A percentile compares a stretch with the other conserved stretches of the same genome.
Evolutionary conservation across 2,888 invertebrate species (phyloP).

Genomic region (Corythucha ciliata): DNA sequence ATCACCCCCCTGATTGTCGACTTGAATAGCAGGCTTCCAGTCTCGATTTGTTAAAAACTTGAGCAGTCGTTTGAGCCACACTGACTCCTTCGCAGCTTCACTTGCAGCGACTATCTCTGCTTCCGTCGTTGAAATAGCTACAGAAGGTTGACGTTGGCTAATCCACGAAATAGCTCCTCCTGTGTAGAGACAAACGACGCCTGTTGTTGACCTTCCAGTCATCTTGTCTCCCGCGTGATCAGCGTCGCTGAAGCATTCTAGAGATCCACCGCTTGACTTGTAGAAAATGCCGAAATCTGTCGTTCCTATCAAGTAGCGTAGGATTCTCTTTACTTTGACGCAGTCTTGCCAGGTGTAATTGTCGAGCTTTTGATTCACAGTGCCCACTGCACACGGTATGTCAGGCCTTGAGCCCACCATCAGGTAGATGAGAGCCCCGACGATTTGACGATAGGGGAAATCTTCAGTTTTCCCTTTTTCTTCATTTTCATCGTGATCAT

Average conservation of each 20-base stretch:
- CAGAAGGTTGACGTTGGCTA: conserved; percentile 7
- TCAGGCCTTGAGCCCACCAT: conserved; percentile 18
- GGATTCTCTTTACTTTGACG: conserved; percentile 18
- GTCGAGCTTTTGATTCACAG: conserved; percentile 4
- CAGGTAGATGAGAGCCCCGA: conserved; percentile 17
- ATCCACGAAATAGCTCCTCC: conserved; percentile 3
- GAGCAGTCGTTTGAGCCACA: neutral
- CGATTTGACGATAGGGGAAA: conserved; percentile 16
- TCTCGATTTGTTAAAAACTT: no score
- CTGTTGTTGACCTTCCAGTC: conserved; percentile 10
- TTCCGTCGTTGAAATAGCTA: conserved; percentile 12
- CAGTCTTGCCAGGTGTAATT: neutral
- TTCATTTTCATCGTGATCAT: no score
- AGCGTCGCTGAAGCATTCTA: conserved; percentile 31
- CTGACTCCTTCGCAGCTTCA: neutral
- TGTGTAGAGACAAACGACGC: neutral
- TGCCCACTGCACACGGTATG: conserved; percentile 22
- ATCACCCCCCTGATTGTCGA: no score
- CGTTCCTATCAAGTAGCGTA: conserved; percentile 25
- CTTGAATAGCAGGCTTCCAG: no score
- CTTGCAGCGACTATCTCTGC: neutral
- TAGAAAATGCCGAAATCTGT: conserved; percentile 18
- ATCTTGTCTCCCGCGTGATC: conserved; percentile 30
- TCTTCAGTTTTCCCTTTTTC: neutral
- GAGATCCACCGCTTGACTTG: conserved; percentile 17